Conservation (phyloP, 1,140 invertebrate species). For the Zaprionus ornatus region DNA sequence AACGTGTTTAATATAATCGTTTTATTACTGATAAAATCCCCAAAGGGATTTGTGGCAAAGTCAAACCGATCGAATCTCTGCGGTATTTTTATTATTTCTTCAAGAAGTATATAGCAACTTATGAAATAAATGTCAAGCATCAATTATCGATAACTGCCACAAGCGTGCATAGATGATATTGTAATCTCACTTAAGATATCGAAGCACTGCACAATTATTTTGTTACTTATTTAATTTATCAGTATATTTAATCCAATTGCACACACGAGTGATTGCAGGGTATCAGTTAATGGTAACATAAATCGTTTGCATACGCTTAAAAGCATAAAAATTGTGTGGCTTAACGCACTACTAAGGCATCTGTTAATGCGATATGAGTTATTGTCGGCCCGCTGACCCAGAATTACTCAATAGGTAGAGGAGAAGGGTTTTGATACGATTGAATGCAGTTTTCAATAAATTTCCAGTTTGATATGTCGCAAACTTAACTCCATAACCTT, state of each 20-base stretch:
- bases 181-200: no score
- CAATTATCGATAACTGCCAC: no score
- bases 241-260: neutral
- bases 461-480: neutral
- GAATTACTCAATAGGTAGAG: neutral
- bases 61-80: neutral
- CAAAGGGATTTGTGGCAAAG: neutral
- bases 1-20: conserved; percentile 12
- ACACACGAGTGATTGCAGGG: neutral
- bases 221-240: neutral
- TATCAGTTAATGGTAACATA: neutral
- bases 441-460: neutral
- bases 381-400: neutral
- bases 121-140: no score
- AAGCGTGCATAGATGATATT: no score
- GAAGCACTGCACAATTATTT: neutral
- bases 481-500: neutral
- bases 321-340: neutral
- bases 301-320: neutral
- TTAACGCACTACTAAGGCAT: neutral
- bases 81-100: neutral
- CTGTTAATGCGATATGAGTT: neutral
- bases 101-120: neutral
- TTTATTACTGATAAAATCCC: conserved; percentile 9
- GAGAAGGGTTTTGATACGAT: neutral